Evolutionary conservation across 2,888 invertebrate species (phyloP), one percentile per base, ranked within the genome.

Genomic region (Drosophila mimetica): DNA sequence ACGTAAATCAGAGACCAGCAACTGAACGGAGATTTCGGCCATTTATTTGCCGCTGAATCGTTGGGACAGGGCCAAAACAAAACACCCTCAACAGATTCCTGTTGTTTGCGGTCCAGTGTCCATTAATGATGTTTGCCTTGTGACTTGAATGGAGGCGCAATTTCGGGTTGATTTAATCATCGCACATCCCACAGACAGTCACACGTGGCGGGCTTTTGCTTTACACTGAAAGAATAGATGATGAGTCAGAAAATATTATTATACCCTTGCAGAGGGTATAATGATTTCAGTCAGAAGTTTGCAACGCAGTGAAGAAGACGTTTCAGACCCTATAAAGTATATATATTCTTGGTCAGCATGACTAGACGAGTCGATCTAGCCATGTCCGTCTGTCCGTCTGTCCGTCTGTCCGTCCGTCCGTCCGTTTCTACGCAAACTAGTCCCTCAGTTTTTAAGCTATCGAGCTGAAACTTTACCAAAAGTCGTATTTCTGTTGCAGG

Each of bases 91-190:
- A 28, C 25, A 32, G 25, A 20, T 28, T 41, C 58, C 20, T 58
- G 14, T 46, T 61, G 46, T 61, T 61, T 61, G 60, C 37, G 46
- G 60, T 16, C 51, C 16, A 22, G 28, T 64, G 51, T 44, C 36
- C 44, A 65, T 52, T 64, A 64, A 51, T 64, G 65, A 37, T 64
- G 52, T 65, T 64, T 64, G 36, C 25, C 50, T 8, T 63, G 51
- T n/a, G 42, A 64, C 65, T 63, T 22, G 50, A 42, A 41, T 44
- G 30, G 65, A n/a, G 30, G 4, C 36, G 4, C 22, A 51, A 32
- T 41, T 69, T 41, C 22, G 7, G 42, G 14, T 37, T 64, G 52
- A 52, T 51, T 65, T 52, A 65, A 64, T 64, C 64, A 64, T 42
- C 28, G 20, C 64, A 18, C 64, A 64, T 7, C 50, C 30, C 22